Percentiles rank a stretch among this genome's conserved stretches.
phyloP scores from a whole-genome alignment of 2,888 invertebrate species.

The Lymantria monacha region DNA sequence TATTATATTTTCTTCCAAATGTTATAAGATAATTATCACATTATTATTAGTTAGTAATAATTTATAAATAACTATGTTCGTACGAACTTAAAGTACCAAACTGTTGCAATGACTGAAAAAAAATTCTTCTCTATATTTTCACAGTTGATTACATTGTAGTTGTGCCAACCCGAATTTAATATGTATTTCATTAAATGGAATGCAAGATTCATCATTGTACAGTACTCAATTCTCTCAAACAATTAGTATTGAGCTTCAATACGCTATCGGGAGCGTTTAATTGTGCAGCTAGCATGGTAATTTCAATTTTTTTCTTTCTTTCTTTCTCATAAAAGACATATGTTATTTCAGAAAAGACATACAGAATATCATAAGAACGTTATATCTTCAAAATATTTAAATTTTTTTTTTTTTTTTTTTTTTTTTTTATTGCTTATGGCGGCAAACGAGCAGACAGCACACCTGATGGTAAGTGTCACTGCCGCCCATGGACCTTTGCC shows the following conservation, averaged over 20 bases:
- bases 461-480: too few relatives aligned
- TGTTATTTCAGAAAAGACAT: too few relatives aligned
- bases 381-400: neutral
- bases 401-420: too few relatives aligned
- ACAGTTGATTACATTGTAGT: constrained; percentile 72
- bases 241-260: constrained; percentile 6
- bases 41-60: constrained; percentile 33
- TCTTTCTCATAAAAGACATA: too few relatives aligned
- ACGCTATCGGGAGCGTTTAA: too few relatives aligned
- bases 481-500: too few relatives aligned
- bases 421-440: too few relatives aligned
- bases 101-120: constrained; percentile 60
- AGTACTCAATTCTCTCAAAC: constrained; percentile 27
- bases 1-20: constrained; percentile 35
- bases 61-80: constrained; percentile 37
- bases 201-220: constrained; percentile 40
- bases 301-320: too few relatives aligned
- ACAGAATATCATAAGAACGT: neutral
- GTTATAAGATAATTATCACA: constrained; percentile 42
- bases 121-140: constrained; percentile 62
- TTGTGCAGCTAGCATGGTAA: too few relatives aligned
- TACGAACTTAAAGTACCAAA: constrained; percentile 32
- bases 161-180: constrained; percentile 79
- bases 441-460: too few relatives aligned
- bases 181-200: constrained; percentile 77